Base-by-base conservation (phyloP, 2,113 vertebrate species). In the Ranitomeya variabilis region DNA sequence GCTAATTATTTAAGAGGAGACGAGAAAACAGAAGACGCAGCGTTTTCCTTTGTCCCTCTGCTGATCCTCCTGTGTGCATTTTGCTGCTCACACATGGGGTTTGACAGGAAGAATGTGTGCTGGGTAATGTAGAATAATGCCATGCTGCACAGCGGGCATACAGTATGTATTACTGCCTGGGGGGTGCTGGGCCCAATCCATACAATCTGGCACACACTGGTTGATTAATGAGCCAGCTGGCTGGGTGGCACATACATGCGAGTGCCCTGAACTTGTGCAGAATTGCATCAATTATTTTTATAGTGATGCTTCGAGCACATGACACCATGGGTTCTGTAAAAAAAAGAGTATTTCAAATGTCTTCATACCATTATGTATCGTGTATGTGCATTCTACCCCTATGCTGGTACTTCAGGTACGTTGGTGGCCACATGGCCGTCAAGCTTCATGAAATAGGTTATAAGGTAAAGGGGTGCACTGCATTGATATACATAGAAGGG, bases 1-100 rank as follows among this genome's bases (percentile, higher is more conserved):
- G 23, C 81, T 85, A 82, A 88, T 88, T 67, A 88, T 78, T 74
- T 67, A 52, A 83, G 59, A 83, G 76, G 26, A 80, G 62, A 73
- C 8, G 54, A 62, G 57, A 66, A 67, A 89, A 84, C 14, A 26
- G 14, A 31, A 78, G 71, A 83, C 18, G 87, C 73, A 66, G 87
- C 81, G 37, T 67, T 78, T 77, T 84, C 19, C 60, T 74, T 62
- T 45, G 26, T 76, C 80, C 77, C 16, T 66, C 16, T 23, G 31
- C 76, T 76, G 74, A 76, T 76, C 59, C 45, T 77, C 71, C 15
- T 11, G 67, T 54, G 55, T 21, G 74, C 54, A 73, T 67, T 37
- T 77, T 12, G 45, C 23, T 21, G 3, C 31, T 45, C 37, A 51
- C 87, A 82, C 67, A 15, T 74, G 87, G 55, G 87, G n/a, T n/a